Evolutionary conservation across 2,797 vertebrate species (phyloP).

Genomic region (Sorex maritimensis): DNA sequence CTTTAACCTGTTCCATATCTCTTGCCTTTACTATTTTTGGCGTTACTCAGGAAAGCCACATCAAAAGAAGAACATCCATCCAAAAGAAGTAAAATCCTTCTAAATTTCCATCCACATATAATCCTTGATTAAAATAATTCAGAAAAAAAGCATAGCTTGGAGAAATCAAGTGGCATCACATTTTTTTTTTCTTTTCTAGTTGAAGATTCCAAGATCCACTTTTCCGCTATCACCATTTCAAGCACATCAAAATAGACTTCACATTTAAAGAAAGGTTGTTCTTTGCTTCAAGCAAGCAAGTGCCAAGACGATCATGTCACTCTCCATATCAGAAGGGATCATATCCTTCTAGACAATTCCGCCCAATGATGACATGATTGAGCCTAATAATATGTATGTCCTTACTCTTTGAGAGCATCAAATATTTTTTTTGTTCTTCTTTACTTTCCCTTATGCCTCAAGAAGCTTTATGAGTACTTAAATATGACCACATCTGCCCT

Average conservation of each 20-base stretch:
- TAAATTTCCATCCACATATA: slow-evolving; percentile 47
- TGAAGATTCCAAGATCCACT: slow-evolving; percentile 22
- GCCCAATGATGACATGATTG: slow-evolving; percentile 25
- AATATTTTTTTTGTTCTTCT: slow-evolving; percentile 40
- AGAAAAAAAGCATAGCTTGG: slow-evolving; percentile 63
- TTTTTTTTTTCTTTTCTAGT: slow-evolving; percentile 53
- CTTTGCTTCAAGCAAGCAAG: slow-evolving; percentile 67
- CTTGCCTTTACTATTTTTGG: slow-evolving; percentile 71
- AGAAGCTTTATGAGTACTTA: slow-evolving; percentile 24
- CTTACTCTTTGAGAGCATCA: not conserved
- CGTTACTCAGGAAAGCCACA: slow-evolving; percentile 65
- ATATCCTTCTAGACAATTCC: slow-evolving; percentile 55
- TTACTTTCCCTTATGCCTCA: slow-evolving; percentile 40
- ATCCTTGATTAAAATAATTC: slow-evolving; percentile 58
- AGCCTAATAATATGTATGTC: not conserved
- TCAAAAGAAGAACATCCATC: slow-evolving; percentile 77
- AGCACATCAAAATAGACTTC: slow-evolving; percentile 61
- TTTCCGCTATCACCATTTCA: slow-evolving; percentile 57
- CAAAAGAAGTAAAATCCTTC: slow-evolving; percentile 57
- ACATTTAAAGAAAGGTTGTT: slow-evolving; percentile 59
- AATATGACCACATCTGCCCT: not conserved
- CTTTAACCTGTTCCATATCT: slow-evolving; percentile 75
- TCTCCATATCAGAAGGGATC: slow-evolving; percentile 15
- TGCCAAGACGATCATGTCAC: slow-evolving; percentile 48
- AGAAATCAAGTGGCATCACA: slow-evolving; percentile 53